These are phyloP conservation scores for Mus minutoides DNA, from an alignment of 2,797 vertebrate genomes.

Conservation along the genomic window DNA sequence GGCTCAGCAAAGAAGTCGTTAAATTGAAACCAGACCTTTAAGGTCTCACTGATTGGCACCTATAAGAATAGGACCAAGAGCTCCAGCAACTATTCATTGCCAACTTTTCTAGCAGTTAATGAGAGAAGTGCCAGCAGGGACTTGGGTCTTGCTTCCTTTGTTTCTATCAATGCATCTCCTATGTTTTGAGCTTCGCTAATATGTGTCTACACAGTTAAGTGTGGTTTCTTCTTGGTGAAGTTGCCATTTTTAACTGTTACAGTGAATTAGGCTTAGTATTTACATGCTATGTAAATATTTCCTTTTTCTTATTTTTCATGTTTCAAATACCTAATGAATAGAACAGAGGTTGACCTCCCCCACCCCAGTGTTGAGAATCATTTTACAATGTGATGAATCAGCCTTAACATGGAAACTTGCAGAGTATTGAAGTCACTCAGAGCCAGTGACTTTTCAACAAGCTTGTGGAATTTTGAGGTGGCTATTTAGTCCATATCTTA, in stretches of 20 bases:
- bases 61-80: neutral
- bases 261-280: neutral
- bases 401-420: neutral
- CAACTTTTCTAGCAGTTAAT: neutral
- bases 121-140: neutral
- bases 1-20: neutral
- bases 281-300: neutral
- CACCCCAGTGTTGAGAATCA: neutral
- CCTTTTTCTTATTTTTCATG: neutral
- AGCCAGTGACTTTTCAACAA: neutral
- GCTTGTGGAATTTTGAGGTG: constrained; percentile 12
- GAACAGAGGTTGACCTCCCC: neutral
- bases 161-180: neutral
- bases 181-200: neutral
- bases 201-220: neutral
- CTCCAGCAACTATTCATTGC: neutral
- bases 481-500: neutral
- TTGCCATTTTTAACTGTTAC: neutral
- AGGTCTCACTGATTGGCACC: neutral
- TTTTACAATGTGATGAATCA: neutral
- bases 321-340: neutral
- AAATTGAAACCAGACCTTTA: neutral
- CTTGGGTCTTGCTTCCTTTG: neutral
- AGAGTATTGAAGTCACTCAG: neutral
- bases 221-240: neutral